Evolutionary conservation across 2,888 invertebrate species (phyloP), one percentile per base, ranked within the genome.

Genomic region (Pteria penguin): DNA sequence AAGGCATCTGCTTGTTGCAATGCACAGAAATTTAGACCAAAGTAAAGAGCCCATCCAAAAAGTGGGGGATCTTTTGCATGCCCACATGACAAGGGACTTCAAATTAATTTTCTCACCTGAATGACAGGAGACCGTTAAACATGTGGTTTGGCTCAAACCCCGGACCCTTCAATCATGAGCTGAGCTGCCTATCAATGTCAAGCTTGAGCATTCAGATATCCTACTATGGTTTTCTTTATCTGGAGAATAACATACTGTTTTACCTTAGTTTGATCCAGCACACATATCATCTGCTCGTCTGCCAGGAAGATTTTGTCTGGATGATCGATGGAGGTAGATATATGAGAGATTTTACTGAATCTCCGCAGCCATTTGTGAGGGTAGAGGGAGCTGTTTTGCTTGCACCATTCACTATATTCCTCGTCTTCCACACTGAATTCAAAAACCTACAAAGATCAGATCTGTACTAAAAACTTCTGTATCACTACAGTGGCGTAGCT

Each of bases 391-490:
- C 94, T 93, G 68, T 94, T 90, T 5, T 92, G 88, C 26, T 94
- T 94, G 14, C 95, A 94, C 93, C 95, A 95, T 67, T 93, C 92
- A 0, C 95, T 94, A 85, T 95, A 95, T 81, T 94, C 93, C 85
- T 94, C 94, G 58, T 93, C 93, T 2, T 90, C 88, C n/a, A 97
- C 89, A 88, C 95, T 94, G 90, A 95, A 97, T 91, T 97, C 97
- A 55, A 96, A 92, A 76, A 97, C 93, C 95, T 96, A 91, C 27
- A 93, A 93, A 63, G 24, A 32, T 76, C 67, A 62, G 54, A 71
- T 55, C 31, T 1, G 62, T n/a, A n/a, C 45, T 36, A 36, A 36
- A 36, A 11, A 36, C 45, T n/a, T n/a, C n/a, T n/a, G n/a, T n/a
- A n/a, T n/a, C n/a, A n/a, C n/a, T n/a, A n/a, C n/a, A n/a, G n/a